Evolutionary conservation across 2,888 invertebrate species (phyloP).

Genomic region (Cosmorhoe ocellata): DNA sequence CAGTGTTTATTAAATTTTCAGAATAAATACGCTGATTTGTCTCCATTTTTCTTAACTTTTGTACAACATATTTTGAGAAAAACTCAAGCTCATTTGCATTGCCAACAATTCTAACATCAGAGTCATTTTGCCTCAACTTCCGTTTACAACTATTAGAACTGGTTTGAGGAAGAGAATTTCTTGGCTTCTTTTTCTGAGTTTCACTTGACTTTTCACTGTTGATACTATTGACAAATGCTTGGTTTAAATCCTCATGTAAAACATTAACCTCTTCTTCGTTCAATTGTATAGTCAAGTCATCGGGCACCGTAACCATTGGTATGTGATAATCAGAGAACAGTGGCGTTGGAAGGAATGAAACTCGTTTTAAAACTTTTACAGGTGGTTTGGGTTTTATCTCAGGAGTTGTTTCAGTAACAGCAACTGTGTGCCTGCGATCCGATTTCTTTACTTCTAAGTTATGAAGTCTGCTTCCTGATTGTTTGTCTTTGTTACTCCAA

Average conservation of each 20-base stretch:
- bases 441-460: slow-evolving; percentile 48
- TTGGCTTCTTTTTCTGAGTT: slow-evolving; percentile 50
- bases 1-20: slow-evolving; percentile 77
- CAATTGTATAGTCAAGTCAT: slow-evolving; percentile 76
- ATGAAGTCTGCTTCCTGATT: slow-evolving; percentile 49
- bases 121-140: slow-evolving; percentile 52
- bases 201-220: slow-evolving; percentile 40
- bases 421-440: slow-evolving; percentile 62
- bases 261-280: slow-evolving; percentile 76
- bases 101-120: slow-evolving; percentile 45
- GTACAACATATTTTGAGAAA: slow-evolving; percentile 76
- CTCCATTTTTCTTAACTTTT: slow-evolving; percentile 74
- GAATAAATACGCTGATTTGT: slow-evolving; percentile 77
- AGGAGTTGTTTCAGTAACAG: slow-evolving; percentile 39
- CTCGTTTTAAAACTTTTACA: slow-evolving; percentile 69
- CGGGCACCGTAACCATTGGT: slow-evolving; percentile 77
- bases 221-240: slow-evolving; percentile 54
- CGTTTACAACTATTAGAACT: slow-evolving; percentile 54
- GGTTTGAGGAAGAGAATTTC: slow-evolving; percentile 42
- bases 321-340: slow-evolving; percentile 72
- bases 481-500: slow-evolving; percentile 73
- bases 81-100: slow-evolving; percentile 74
- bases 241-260: slow-evolving; percentile 64
- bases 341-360: slow-evolving; percentile 73
- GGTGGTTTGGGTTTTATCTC: slow-evolving; percentile 51